These are phyloP conservation scores for Ptilorrhoa leucosticta DNA, from an alignment of 2,113 vertebrate species.

Conservation along the genomic window DNA sequence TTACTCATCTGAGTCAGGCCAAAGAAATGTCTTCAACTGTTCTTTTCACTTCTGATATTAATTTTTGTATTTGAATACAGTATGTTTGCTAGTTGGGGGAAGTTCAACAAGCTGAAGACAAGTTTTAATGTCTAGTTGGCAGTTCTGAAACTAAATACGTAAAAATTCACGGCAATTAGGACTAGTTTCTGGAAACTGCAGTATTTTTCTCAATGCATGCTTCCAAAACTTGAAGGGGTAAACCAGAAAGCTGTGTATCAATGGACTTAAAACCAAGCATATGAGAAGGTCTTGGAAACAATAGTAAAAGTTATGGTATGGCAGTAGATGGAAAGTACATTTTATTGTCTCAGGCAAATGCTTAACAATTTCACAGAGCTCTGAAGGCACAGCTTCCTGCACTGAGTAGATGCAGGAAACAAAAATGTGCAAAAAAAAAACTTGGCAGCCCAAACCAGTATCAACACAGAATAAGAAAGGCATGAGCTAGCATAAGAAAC, in stretches of 20 bases:
- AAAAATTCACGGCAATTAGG: neutral
- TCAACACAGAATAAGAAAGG: neutral
- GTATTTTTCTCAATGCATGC: neutral
- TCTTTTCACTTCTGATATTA: neutral
- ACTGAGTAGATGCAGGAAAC: neutral
- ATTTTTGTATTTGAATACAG: neutral
- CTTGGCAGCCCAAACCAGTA: neutral
- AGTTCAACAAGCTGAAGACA: neutral
- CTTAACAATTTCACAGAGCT: neutral
- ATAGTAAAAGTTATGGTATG: neutral
- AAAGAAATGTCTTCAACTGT: neutral
- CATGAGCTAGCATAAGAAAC: neutral
- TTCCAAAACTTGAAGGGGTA: neutral
- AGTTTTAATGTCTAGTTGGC: no score
- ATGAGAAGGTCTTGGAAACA: neutral
- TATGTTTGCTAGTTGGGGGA: neutral
- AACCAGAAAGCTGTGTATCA: neutral
- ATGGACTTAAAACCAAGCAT: neutral
- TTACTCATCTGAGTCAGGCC: neutral
- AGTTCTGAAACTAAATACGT: neutral
- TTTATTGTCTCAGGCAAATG: neutral
- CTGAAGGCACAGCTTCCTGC: neutral
- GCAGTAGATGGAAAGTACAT: neutral
- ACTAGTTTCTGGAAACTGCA: neutral
- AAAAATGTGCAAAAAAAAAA: neutral